These are phyloP conservation scores for Agrotis clavis DNA, from an alignment of 2,888 invertebrate genomes.

Conservation along the genomic window DNA sequence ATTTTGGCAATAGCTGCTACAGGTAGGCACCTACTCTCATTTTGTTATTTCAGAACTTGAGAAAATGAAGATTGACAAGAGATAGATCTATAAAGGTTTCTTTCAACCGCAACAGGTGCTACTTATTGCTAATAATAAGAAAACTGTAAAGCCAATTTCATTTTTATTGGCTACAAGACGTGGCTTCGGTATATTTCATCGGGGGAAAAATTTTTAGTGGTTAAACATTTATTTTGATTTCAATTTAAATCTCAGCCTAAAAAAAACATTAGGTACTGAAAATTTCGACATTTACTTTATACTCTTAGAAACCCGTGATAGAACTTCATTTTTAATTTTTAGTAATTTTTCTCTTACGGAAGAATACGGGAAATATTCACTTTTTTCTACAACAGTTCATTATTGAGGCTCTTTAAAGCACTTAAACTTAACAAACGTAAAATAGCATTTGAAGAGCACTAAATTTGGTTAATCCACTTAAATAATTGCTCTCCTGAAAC, in stretches of 20 bases:
- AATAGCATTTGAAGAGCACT: too few relatives aligned
- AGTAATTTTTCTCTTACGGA: too few relatives aligned
- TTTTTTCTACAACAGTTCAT: too few relatives aligned
- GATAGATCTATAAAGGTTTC: not conserved
- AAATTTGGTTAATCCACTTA: not conserved
- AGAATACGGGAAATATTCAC: too few relatives aligned
- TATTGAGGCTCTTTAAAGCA: not conserved
- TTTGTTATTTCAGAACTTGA: not conserved
- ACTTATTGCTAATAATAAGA: slow-evolving; percentile 27
- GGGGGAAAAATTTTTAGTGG: not conserved
- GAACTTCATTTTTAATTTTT: too few relatives aligned
- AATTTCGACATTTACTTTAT: not conserved
- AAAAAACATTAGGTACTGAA: not conserved
- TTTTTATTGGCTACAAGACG: slow-evolving; percentile 14
- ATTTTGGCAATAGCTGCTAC: not conserved
- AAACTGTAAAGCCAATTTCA: slow-evolving; percentile 29
- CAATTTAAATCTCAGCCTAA: not conserved
- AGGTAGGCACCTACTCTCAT: not conserved
- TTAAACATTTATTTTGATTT: not conserved
- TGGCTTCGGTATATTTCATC: not conserved
- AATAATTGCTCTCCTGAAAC: not conserved
- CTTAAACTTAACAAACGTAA: not conserved
- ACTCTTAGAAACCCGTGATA: not conserved
- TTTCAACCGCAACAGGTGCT: slow-evolving; percentile 25
- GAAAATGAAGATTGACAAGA: not conserved